These are phyloP conservation scores for Eupithecia inturbata DNA, from an alignment of 2,888 invertebrate genomes.

Conservation along the genomic window DNA sequence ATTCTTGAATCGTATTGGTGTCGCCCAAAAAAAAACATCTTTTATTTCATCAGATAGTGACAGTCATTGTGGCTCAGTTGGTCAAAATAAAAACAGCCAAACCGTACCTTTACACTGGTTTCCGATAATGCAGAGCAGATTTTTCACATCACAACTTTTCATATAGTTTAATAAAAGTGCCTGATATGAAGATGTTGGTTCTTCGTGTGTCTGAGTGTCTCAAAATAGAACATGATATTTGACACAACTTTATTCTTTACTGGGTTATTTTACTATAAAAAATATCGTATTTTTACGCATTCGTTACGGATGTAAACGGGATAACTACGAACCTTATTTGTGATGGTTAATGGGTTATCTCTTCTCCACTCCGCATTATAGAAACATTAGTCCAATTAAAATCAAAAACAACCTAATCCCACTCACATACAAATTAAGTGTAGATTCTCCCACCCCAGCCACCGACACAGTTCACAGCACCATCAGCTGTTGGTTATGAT, in stretches of 20 bases:
- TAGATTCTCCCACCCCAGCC: constrained; percentile 26
- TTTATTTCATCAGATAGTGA: neutral
- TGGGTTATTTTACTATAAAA: neutral
- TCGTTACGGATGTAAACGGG: too few relatives aligned
- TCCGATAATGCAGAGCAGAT: neutral
- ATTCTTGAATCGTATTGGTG: neutral
- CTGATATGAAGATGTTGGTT: neutral
- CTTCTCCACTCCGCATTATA: neutral
- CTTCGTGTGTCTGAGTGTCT: neutral
- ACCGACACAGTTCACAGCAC: constrained; percentile 71
- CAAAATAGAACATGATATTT: neutral
- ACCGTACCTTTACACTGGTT: neutral
- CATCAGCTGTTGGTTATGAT: constrained; percentile 73
- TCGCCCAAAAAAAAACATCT: too few relatives aligned
- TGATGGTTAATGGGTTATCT: too few relatives aligned
- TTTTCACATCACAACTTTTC: neutral
- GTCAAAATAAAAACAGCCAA: neutral
- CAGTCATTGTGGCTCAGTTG: neutral
- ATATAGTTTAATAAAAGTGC: neutral
- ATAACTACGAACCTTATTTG: too few relatives aligned
- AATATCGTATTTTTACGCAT: too few relatives aligned
- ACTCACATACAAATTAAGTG: constrained; percentile 34
- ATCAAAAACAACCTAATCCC: constrained; percentile 10
- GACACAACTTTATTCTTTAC: neutral
- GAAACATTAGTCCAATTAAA: neutral